Conservation (phyloP, 2,888 invertebrate species). For the Melieria picta region DNA sequence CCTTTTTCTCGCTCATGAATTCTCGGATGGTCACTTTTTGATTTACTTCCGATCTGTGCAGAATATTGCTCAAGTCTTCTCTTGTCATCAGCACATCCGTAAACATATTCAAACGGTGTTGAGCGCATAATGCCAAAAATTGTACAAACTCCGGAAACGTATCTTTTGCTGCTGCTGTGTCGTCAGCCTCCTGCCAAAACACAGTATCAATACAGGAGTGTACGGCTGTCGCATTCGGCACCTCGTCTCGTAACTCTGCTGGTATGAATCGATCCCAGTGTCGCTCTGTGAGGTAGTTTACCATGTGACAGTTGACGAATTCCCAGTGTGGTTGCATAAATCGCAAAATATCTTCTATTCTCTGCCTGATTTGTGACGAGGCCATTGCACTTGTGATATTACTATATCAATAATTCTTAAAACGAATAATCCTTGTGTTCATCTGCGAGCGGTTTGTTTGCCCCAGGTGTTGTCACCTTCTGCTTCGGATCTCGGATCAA, state of each 20-base stretch:
- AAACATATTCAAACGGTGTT: slow-evolving; percentile 45
- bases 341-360: slow-evolving; percentile 68
- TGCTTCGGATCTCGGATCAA: slow-evolving; percentile 53
- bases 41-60: slow-evolving; percentile 31
- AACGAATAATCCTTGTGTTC: slow-evolving; percentile 42
- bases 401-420: slow-evolving; percentile 19
- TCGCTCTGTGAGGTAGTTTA: slow-evolving; percentile 75
- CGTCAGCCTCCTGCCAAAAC: slow-evolving; percentile 66
- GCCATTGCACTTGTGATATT: slow-evolving; percentile 34
- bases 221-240: slow-evolving; percentile 64
- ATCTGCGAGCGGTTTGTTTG: not conserved
- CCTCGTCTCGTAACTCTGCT: slow-evolving; percentile 67
- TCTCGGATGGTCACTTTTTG: slow-evolving; percentile 67
- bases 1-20: slow-evolving; percentile 84
- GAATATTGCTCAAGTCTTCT: slow-evolving; percentile 63
- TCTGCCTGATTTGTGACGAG: slow-evolving; percentile 54
- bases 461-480: not conserved
- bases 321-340: slow-evolving; percentile 72
- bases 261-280: slow-evolving; percentile 75
- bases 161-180: not conserved
- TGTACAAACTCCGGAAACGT: slow-evolving; percentile 43
- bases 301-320: slow-evolving; percentile 82
- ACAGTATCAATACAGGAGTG: slow-evolving; percentile 65
- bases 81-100: slow-evolving; percentile 52
- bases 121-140: slow-evolving; percentile 44